Percentiles rank a stretch among this genome's conserved stretches.
Conservation (phyloP, 64 coral and sea anemone genomes). For the Actinia tenebrosa region DNA sequence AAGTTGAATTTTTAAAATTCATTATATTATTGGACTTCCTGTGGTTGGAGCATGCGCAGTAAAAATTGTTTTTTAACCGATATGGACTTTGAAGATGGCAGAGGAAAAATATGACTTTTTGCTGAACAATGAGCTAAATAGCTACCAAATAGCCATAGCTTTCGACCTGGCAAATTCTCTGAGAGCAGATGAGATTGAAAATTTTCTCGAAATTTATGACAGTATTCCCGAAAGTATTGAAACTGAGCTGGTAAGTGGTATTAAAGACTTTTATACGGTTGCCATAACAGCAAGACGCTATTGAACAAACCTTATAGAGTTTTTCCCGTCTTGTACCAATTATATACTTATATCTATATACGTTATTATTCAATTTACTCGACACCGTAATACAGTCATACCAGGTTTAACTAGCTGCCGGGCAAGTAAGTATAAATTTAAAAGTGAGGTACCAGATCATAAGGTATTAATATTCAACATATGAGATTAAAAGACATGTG, state of each 20-base stretch:
- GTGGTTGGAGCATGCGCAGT: conserved; percentile 18
- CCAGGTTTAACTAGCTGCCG: not conserved
- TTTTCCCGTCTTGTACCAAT: not conserved
- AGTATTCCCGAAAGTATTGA: conserved; percentile 68
- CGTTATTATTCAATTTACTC: not conserved
- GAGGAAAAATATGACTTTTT: not conserved
- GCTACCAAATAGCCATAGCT: conserved; percentile 54
- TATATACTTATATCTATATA: not conserved
- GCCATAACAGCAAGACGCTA: conserved; percentile 31
- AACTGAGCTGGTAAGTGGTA: conserved; percentile 64
- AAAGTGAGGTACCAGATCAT: not conserved
- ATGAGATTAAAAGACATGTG: not conserved
- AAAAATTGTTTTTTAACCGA: not conserved
- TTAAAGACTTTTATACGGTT: conserved; percentile 5
- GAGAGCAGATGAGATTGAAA: conserved; percentile 77
- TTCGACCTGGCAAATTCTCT: conserved; percentile 68
- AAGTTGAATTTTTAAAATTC: no score
- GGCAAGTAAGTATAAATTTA: not conserved
- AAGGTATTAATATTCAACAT: conserved; percentile 12
- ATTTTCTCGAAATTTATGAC: conserved; percentile 90
- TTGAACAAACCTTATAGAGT: not conserved
- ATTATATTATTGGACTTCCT: no score
- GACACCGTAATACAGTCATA: not conserved
- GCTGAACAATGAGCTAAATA: conserved; percentile 23
- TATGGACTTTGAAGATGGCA: conserved; percentile 20